A percentile compares a stretch with the other conserved stretches of the same genome.
Conservation (phyloP, 2,113 vertebrate genomes). For the Heterochromis multidens region DNA sequence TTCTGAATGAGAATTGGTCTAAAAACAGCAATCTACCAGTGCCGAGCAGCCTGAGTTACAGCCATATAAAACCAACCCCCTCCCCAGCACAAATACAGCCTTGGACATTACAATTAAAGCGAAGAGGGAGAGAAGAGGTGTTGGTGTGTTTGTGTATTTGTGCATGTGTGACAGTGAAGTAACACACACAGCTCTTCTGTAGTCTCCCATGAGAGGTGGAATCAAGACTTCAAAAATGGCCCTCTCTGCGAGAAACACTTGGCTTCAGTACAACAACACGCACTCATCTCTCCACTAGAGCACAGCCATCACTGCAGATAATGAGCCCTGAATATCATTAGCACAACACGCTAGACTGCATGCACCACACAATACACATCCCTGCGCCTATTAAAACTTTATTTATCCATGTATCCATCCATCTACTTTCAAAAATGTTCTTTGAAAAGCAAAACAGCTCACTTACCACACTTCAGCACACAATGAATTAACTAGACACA, state of each 20-base stretch:
- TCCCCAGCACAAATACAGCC: conserved; percentile 14
- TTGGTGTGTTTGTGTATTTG: neutral
- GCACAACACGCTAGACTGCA: neutral
- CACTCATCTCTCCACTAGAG: conserved; percentile 8
- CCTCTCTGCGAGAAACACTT: conserved; percentile 32
- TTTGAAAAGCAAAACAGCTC: neutral
- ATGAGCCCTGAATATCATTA: conserved; percentile 39
- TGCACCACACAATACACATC: neutral
- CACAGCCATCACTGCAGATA: conserved; percentile 37
- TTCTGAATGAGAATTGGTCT: conserved; percentile 37
- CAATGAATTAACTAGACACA: neutral
- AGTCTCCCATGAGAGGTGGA: conserved; percentile 30
- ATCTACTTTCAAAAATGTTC: neutral
- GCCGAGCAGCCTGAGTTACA: neutral
- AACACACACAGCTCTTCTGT: neutral
- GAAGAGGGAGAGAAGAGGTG: neutral
- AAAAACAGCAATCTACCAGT: conserved; percentile 31
- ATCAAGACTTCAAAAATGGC: conserved; percentile 45
- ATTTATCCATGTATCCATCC: neutral
- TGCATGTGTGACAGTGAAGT: neutral
- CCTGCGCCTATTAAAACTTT: neutral
- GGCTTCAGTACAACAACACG: neutral
- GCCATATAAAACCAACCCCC: conserved; percentile 14
- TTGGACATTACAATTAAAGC: conserved; percentile 33
- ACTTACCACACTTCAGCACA: neutral